phyloP scores from a whole-genome alignment of 2,113 vertebrate genomes.

The Eurystomus gularis region DNA sequence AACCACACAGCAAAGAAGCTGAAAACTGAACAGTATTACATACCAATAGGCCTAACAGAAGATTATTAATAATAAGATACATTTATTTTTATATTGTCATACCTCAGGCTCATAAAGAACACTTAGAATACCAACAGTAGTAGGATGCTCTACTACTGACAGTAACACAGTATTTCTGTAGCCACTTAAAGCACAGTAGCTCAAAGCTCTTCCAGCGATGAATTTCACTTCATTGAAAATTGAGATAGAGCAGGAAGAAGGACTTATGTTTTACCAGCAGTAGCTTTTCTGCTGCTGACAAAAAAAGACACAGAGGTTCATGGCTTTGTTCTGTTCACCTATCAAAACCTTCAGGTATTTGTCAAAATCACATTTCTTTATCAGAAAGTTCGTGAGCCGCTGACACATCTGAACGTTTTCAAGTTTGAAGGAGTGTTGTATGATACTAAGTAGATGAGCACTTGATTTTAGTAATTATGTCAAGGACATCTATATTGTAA shows the following conservation, averaged over 20 bases:
- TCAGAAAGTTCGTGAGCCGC: neutral
- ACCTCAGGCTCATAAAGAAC: neutral
- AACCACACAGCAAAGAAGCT: neutral
- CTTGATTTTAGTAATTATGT: neutral
- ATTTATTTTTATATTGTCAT: neutral
- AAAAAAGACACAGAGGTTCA: neutral
- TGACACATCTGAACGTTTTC: neutral
- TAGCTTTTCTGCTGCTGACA: neutral
- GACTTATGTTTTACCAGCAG: neutral
- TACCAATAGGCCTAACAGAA: neutral
- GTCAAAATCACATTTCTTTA: neutral
- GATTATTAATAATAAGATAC: neutral
- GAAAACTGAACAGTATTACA: neutral
- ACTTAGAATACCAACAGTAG: neutral
- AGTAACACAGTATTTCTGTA: neutral
- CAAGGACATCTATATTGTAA: neutral
- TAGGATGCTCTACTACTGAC: neutral
- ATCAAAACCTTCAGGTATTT: neutral
- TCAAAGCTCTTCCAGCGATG: neutral
- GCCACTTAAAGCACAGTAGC: neutral
- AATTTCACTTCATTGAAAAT: neutral
- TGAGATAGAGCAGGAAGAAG: neutral
- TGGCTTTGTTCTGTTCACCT: neutral
- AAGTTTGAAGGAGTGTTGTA: neutral
- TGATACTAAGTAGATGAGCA: neutral